phyloP scores from a whole-genome alignment of 2,797 vertebrate genomes.

The Adrianichthys oophorus region DNA sequence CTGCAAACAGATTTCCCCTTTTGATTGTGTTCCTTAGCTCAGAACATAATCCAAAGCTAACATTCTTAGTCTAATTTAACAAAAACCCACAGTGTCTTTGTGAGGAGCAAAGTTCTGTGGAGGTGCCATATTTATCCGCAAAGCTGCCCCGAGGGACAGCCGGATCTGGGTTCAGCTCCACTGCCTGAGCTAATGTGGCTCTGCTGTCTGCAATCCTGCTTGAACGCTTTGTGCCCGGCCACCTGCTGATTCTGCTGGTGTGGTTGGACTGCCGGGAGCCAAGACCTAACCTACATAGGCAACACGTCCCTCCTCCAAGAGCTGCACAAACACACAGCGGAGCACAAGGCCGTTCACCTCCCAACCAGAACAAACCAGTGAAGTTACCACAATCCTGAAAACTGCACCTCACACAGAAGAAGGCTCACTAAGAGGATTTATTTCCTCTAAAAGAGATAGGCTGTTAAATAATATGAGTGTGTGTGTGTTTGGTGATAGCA shows the following conservation, averaged over 20 bases:
- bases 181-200: slow-evolving; percentile 69
- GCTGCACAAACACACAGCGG: slow-evolving; percentile 23
- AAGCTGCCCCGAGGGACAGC: slow-evolving; percentile 58
- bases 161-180: slow-evolving; percentile 68
- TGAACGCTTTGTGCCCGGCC: slow-evolving; percentile 54
- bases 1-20: slow-evolving; percentile 17
- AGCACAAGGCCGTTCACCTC: slow-evolving; percentile 44
- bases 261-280: slow-evolving; percentile 61
- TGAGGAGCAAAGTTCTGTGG: slow-evolving; percentile 39
- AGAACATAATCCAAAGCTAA: slow-evolving; percentile 47
- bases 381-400: slow-evolving; percentile 65
- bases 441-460: slow-evolving; percentile 65
- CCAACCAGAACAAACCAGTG: slow-evolving; percentile 53
- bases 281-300: slow-evolving; percentile 67
- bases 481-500: slow-evolving; percentile 62
- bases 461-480: slow-evolving; percentile 60
- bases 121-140: slow-evolving; percentile 60
- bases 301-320: slow-evolving; percentile 38
- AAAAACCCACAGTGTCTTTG: slow-evolving; percentile 47
- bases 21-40: slow-evolving; percentile 36
- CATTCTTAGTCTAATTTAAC: slow-evolving; percentile 63
- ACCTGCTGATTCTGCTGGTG: slow-evolving; percentile 72
- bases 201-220: slow-evolving; percentile 57
- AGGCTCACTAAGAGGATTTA: slow-evolving; percentile 75
- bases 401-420: slow-evolving; percentile 69